A percentile compares a stretch with the other conserved stretches of the same genome.
Conservation (phyloP, 2,888 invertebrate species). For the Oscheius myriophilus region DNA sequence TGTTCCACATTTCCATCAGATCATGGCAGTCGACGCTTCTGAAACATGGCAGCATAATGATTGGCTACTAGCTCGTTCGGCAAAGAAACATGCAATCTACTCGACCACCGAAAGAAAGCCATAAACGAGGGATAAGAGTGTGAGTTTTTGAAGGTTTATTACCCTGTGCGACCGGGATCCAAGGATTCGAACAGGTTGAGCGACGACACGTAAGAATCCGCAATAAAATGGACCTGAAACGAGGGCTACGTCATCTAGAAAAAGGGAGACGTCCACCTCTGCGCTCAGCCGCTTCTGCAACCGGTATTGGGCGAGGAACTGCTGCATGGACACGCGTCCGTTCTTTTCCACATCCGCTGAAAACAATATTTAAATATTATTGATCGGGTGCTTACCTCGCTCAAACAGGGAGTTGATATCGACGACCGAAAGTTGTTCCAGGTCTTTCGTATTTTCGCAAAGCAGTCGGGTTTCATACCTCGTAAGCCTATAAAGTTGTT, state of each 20-base stretch:
- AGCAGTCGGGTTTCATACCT: slow-evolving; percentile 55
- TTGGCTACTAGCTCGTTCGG: neutral
- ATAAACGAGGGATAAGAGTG: neutral
- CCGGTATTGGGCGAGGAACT: slow-evolving; percentile 48
- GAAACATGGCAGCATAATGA: slow-evolving; percentile 23
- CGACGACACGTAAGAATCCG: slow-evolving; percentile 54
- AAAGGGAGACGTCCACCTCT: slow-evolving; percentile 37
- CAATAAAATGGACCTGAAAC: slow-evolving; percentile 55
- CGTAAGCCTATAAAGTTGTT: slow-evolving; percentile 42
- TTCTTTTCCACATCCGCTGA: slow-evolving; percentile 33
- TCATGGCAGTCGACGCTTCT: slow-evolving; percentile 55
- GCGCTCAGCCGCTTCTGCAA: slow-evolving; percentile 52
- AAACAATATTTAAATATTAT: slow-evolving; percentile 6
- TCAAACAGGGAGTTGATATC: slow-evolving; percentile 56
- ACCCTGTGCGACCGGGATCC: slow-evolving; percentile 54
- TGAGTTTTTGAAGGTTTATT: slow-evolving; percentile 25
- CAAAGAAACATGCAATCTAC: too few relatives aligned
- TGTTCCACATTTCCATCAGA: slow-evolving; percentile 55
- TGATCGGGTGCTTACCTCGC: slow-evolving; percentile 23
- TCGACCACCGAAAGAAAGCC: neutral
- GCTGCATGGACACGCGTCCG: slow-evolving; percentile 45
- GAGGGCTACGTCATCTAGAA: neutral
- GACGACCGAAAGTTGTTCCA: slow-evolving; percentile 44
- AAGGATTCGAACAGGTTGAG: slow-evolving; percentile 54
- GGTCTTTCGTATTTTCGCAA: slow-evolving; percentile 55